A percentile compares a stretch with the other conserved stretches of the same genome.
Evolutionary conservation across 2,797 vertebrate genomes (phyloP).

Genomic region (Myotis planiceps): DNA sequence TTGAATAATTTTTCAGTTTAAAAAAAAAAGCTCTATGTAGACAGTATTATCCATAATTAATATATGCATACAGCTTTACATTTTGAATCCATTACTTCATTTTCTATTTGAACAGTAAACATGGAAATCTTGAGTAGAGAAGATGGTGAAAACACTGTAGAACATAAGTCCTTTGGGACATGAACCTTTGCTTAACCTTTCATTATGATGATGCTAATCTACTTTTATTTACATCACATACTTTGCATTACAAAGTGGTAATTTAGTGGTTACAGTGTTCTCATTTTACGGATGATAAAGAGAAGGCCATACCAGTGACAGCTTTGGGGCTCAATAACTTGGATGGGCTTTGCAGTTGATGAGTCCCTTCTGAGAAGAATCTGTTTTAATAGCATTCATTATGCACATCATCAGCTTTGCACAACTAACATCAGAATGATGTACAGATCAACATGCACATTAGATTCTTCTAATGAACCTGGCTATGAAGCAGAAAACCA

Average conservation of each 20-base stretch:
- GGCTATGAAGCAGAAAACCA: background rate
- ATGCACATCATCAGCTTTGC: background rate
- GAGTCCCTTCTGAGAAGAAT: background rate
- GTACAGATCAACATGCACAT: background rate
- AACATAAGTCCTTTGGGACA: background rate
- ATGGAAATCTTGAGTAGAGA: background rate
- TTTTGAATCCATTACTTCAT: background rate
- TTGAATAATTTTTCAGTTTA: background rate
- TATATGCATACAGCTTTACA: background rate
- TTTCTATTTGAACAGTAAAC: background rate
- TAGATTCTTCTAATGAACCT: background rate
- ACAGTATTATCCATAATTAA: background rate
- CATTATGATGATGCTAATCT: background rate
- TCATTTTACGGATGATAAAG: slow-evolving; percentile 38
- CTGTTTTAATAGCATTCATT: background rate
- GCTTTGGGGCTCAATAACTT: background rate
- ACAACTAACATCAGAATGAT: background rate
- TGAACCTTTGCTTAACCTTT: background rate
- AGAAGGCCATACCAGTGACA: background rate
- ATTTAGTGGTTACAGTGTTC: background rate
- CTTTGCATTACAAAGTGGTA: slow-evolving; percentile 12
- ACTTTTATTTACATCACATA: slow-evolving; percentile 14
- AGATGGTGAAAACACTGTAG: background rate
- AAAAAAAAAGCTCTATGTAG: background rate
- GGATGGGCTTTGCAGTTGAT: background rate